Evolutionary conservation across 1,140 invertebrate species (phyloP), one percentile per base, ranked within the genome.

Genomic region (Cydia pomonella): DNA sequence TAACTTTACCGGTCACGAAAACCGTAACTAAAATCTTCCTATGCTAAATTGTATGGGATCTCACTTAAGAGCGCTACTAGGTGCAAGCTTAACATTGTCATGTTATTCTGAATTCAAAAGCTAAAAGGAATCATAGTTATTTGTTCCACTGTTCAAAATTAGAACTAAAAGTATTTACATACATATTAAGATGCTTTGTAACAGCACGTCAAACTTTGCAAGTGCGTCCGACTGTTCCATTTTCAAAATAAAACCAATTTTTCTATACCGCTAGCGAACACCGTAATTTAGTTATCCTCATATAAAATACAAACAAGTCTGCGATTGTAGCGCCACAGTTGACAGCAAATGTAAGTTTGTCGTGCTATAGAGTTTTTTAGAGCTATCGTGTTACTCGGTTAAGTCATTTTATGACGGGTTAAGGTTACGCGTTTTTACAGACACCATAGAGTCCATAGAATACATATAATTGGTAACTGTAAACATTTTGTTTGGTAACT

Each of bases 301-400:
- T n/a, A 50, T 50, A 50, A 50, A 50, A 16, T 50, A 16, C 16
- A 50, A n/a, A n/a, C 10, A 50, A 50, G 47, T 50, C 13, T 50
- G 47, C 47, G n/a, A 59, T 59, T 21, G 18, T 21, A 59, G 50
- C 50, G 18, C 50, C 50, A 59, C 50, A 59, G 3, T 12, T 50
- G 47, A 59, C 50, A 59, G 18, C 18, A 59, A 59, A 59, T 59
- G 10, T 59, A 59, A 59, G 3, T 59, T 21, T 59, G 50, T 59
- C 50, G 0, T 59, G 50, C 50, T 59, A 10, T 59, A 59, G n/a
- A n/a, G 50, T 59, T 59, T 59, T 59, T 59, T 59, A 59, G 53
- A 12, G 53, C 21, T 59, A 59, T 59, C 53, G 21, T 59, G 53
- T 59, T 23, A 59, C 53, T 23, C 50, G 50, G 16, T 50, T 50